Conservation (phyloP, 1,140 invertebrate genomes). For the Holcopasites calliopsidis region DNA sequence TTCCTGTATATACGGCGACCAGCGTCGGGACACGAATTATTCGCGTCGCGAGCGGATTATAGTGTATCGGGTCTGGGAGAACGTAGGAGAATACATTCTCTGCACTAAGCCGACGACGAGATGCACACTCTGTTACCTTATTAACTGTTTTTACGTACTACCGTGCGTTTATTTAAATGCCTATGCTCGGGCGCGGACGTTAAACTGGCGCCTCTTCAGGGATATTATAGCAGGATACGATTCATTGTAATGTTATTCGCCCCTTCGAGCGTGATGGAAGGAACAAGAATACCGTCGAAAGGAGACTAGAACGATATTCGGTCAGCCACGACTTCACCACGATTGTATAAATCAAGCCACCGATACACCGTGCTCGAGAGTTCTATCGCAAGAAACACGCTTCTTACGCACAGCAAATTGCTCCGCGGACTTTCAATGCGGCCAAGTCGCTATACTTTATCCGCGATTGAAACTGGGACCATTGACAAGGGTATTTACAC, state of each 20-base stretch:
- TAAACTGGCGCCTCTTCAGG: no score
- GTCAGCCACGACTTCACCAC: background rate
- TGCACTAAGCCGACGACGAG: background rate
- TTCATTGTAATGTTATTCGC: constrained; percentile 22
- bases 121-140: no score
- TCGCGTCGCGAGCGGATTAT: constrained; percentile 19
- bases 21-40: constrained; percentile 36
- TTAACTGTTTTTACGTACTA: no score
- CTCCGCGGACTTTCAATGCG: background rate
- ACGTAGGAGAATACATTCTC: constrained; percentile 22
- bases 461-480: background rate
- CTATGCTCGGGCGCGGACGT: no score
- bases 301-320: background rate
- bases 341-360: constrained; percentile 16
- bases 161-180: no score
- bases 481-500: background rate
- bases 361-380: background rate
- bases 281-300: background rate
- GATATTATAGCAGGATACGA: no score
- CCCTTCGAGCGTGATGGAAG: background rate
- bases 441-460: background rate
- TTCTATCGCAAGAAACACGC: background rate
- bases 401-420: background rate
- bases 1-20: constrained; percentile 44
- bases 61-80: constrained; percentile 32